phyloP scores from a whole-genome alignment of 2,888 invertebrate genomes.

The Ypsolopha sequella region DNA sequence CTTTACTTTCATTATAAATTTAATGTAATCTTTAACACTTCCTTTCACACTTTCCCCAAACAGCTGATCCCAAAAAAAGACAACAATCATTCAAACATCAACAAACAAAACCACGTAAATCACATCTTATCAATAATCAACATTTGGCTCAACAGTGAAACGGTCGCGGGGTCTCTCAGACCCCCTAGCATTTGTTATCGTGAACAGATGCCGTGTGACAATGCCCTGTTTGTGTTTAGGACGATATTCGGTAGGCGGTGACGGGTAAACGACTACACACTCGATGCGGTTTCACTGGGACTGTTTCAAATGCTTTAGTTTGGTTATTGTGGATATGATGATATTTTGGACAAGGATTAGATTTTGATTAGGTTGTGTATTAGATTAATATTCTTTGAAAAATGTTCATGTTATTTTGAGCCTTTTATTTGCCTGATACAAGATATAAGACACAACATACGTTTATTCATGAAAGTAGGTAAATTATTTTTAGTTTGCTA shows the following conservation, averaged over 20 bases:
- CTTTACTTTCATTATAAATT: too few relatives aligned
- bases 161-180: constrained; percentile 9
- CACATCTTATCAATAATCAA: not conserved
- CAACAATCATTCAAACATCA: not conserved
- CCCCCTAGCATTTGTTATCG: constrained; percentile 20
- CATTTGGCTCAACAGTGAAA: not conserved
- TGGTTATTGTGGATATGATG: constrained; percentile 26
- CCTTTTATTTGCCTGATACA: too few relatives aligned
- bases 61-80: too few relatives aligned
- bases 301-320: constrained; percentile 18
- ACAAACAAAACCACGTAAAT: not conserved
- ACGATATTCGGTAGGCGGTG: constrained; percentile 63
- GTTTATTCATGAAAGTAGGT: too few relatives aligned
- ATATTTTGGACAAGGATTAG: too few relatives aligned
- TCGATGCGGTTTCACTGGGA: constrained; percentile 17
- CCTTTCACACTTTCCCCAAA: not conserved
- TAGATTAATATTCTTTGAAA: too few relatives aligned
- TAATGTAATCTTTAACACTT: not conserved
- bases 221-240: constrained; percentile 23
- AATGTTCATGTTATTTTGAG: too few relatives aligned
- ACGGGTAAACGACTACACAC: constrained; percentile 39
- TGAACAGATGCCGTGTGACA: constrained; percentile 55
- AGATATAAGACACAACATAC: too few relatives aligned
- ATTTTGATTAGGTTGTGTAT: too few relatives aligned
- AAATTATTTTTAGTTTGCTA: too few relatives aligned